Base-by-base conservation (phyloP, 2,113 vertebrate species). In the Dipodomys ordii region DNA sequence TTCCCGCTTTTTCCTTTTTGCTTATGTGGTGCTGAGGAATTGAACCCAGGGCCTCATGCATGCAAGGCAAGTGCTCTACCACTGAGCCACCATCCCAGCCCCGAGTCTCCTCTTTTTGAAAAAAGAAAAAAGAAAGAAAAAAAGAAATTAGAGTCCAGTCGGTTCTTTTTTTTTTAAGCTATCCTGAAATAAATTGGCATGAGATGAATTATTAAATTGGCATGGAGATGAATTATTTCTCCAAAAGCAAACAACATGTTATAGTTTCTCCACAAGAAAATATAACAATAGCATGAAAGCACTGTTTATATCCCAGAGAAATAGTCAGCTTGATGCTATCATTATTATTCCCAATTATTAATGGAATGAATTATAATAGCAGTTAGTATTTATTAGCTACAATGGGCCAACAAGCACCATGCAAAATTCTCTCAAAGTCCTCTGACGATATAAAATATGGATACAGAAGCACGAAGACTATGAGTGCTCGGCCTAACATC, bases 211-310 rank as follows among this genome's bases (percentile, higher is more conserved):
- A n/a, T n/a, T 72, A 32, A 77, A 74, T 13, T 88, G 25, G 49
- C 79, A 79, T 80, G 67, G n/a, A n/a, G n/a, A n/a, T n/a, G 35
- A 89, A 57, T 74, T 9, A 32, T 44, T 90, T 90, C 78, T 90
- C 85, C 23, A 78, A 57, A 86, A 60, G 28, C 65, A 78, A 84
- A 94, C 53, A 67, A 87, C 87, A 35, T 53, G 68, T 18, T 46
- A 62, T 18, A 74, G 8, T 72, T 93, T 71, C 68, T 84, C 60
- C 74, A 44, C 60, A 60, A 74, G 68, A 91, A 86, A 92, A 82
- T 53, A 69, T 19, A 87, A 69, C 11, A 83, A 82, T 32, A 64
- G 30, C 49, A 78, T 69, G 35, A 95, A 73, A 81, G 7, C 16
- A 77, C 2, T 44, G 28, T n/a, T 77, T 93, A 60, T 32, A 78